Conservation (phyloP, 2,113 vertebrate genomes). For the Corythornis cristatus region DNA sequence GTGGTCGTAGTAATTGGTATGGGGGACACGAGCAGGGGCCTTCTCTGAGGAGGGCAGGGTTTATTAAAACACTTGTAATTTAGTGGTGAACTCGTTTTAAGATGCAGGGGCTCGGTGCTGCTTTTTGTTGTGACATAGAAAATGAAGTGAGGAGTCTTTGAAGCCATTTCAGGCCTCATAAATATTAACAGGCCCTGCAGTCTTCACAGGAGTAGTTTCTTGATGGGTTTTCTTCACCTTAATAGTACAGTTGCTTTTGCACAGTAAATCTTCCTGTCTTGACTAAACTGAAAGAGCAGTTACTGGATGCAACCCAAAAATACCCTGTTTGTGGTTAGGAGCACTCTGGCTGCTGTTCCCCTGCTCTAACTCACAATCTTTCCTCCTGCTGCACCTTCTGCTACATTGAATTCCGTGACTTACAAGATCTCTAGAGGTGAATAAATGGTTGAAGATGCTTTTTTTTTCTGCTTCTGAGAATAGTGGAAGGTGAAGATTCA, state of each 20-base stretch:
- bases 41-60: not conserved
- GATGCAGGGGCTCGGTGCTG: not conserved
- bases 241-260: not conserved
- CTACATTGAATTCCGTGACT: not conserved
- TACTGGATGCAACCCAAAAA: not conserved
- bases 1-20: not conserved
- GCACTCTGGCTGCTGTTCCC: not conserved
- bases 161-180: constrained; percentile 53
- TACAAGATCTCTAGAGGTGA: not conserved
- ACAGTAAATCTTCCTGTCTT: not conserved
- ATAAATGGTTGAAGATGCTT: not conserved
- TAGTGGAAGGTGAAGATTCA: not conserved
- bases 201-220: constrained; percentile 14
- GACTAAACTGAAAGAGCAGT: constrained; percentile 3
- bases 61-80: not conserved
- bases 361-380: not conserved
- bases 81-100: not conserved
- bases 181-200: constrained; percentile 49
- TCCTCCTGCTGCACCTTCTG: not conserved
- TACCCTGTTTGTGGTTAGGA: not conserved
- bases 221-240: constrained; percentile 11
- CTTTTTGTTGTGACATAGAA: constrained; percentile 3
- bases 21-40: not conserved
- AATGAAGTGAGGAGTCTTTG: constrained; percentile 44
- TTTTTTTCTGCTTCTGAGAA: not conserved